Evolutionary conservation across 2,888 invertebrate species (phyloP).

Genomic region (Ptychoptera contaminata): DNA sequence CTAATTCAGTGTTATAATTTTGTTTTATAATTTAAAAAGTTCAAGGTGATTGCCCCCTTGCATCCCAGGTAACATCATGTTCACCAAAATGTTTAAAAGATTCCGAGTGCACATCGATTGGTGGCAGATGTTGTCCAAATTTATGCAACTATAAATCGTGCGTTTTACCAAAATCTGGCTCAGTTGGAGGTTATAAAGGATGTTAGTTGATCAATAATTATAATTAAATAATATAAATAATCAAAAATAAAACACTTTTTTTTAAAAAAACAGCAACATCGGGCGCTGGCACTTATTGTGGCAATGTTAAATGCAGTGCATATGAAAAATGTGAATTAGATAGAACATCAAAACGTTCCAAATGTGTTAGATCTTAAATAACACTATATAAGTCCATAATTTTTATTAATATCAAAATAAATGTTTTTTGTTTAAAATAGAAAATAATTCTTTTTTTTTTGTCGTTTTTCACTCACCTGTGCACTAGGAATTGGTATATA

Average conservation of each 20-base stretch:
- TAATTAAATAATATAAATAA: not conserved
- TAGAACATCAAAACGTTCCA: conserved; percentile 44
- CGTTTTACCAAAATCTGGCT: conserved; percentile 29
- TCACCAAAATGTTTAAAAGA: conserved; percentile 51
- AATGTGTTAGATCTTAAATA: conserved; percentile 45
- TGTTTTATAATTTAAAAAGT: no score
- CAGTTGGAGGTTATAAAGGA: conserved; percentile 29
- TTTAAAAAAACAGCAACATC: conserved; percentile 14
- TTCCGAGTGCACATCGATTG: conserved; percentile 44
- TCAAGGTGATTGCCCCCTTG: conserved; percentile 41
- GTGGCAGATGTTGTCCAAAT: conserved; percentile 54
- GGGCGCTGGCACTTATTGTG: conserved; percentile 44
- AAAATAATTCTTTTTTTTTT: no score
- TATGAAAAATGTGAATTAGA: conserved; percentile 54
- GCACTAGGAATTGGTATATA: no score
- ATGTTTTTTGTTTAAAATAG: no score
- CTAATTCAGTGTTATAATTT: no score
- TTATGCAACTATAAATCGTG: conserved; percentile 55
- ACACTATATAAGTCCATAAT: not conserved
- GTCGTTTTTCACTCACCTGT: no score
- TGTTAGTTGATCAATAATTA: conserved; percentile 17
- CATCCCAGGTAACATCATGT: conserved; percentile 47
- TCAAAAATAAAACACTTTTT: conserved; percentile 2
- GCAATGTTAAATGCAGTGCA: conserved; percentile 49
- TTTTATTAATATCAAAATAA: no score